phyloP scores from a whole-genome alignment of 30 jellyfish, hydroid and myxozoan species.

The Aurelia aurita complex sp. Pacific region DNA sequence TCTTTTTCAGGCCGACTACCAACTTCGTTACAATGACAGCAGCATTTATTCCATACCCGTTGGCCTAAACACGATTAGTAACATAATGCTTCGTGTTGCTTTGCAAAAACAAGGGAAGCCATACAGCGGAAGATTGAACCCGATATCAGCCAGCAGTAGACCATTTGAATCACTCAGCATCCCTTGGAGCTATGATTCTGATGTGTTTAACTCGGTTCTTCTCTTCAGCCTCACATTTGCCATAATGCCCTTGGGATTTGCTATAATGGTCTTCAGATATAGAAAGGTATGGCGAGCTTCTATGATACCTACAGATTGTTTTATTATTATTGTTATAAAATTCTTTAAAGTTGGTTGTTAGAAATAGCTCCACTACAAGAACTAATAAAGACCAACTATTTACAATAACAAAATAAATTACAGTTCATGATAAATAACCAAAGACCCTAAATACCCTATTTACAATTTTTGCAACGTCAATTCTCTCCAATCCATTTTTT shows the following conservation, averaged over 20 bases:
- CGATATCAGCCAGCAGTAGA: constrained; percentile 50
- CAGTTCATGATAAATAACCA: no score
- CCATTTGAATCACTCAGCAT: constrained; percentile 64
- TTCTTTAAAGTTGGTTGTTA: no score
- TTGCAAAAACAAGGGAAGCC: constrained; percentile 48
- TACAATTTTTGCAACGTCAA: no score
- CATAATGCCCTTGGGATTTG: constrained; percentile 70
- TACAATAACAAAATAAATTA: no score
- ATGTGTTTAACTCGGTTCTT: constrained; percentile 56
- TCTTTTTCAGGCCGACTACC: constrained; percentile 39
- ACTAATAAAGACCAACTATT: no score
- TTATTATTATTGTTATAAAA: no score
- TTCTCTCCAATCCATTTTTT: no score
- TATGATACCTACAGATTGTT: no score
- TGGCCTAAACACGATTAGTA: constrained; percentile 79
- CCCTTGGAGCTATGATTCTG: constrained; percentile 62
- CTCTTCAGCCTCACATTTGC: constrained; percentile 77
- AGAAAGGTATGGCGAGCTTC: constrained; percentile 58
- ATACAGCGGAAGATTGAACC: constrained; percentile 26
- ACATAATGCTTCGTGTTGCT: constrained; percentile 53
- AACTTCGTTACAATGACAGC: constrained; percentile 73
- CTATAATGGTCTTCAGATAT: constrained; percentile 58
- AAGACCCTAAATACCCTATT: no score
- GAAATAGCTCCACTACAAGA: no score
- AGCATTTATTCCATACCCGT: constrained; percentile 77